Conservation (phyloP, 2,797 vertebrate genomes). For the Trichosurus vulpecula region DNA sequence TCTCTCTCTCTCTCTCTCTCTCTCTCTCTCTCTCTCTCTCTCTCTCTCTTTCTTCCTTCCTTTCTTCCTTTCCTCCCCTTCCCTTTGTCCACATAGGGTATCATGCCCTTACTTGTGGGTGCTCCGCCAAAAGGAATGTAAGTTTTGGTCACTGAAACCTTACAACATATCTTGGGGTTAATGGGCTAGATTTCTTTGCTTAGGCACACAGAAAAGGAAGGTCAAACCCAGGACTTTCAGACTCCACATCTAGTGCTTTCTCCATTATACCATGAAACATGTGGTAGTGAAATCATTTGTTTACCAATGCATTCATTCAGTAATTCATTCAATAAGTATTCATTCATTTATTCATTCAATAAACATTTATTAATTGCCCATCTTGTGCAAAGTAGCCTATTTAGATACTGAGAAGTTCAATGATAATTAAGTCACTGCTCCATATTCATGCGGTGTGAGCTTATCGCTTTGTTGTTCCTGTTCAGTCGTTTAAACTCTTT, state of each 20-base stretch:
- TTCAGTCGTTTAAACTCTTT: not conserved
- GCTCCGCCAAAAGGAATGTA: too few relatives aligned
- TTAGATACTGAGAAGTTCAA: not conserved
- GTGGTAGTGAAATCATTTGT: not conserved
- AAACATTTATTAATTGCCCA: not conserved
- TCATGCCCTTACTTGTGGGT: too few relatives aligned
- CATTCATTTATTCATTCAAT: not conserved
- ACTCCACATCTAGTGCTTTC: not conserved
- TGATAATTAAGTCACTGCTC: not conserved
- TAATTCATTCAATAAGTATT: not conserved
- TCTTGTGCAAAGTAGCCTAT: not conserved
- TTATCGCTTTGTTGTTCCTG: not conserved
- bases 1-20: rapidly evolving
- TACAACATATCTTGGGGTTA: too few relatives aligned
- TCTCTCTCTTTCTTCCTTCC: rapidly evolving
- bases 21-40: rapidly evolving
- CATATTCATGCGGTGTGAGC: not conserved
- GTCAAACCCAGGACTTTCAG: not conserved
- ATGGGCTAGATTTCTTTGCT: too few relatives aligned
- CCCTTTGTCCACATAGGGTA: too few relatives aligned
- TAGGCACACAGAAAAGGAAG: not conserved
- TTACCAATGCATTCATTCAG: not conserved
- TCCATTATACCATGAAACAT: not conserved
- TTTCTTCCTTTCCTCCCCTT: rapidly evolving
- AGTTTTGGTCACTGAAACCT: too few relatives aligned